phyloP scores from a whole-genome alignment of 2,888 invertebrate species.

The Cotesia congregata region DNA sequence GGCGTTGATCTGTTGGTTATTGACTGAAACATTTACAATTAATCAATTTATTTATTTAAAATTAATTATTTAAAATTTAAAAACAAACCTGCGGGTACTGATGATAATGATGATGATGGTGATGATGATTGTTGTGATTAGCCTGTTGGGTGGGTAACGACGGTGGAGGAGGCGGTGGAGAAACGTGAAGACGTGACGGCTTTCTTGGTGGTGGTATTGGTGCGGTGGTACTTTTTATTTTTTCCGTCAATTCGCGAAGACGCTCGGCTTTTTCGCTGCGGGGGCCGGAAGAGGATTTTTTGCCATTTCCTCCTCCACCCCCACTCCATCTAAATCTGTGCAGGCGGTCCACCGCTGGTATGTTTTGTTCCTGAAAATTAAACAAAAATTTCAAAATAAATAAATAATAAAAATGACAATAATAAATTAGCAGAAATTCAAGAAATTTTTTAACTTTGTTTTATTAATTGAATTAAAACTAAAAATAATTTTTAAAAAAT shows the following conservation, averaged over 20 bases:
- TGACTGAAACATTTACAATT: not conserved
- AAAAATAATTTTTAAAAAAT: too few relatives aligned
- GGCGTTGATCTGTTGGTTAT: conserved; percentile 52
- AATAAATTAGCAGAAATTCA: too few relatives aligned
- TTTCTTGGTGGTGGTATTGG: conserved; percentile 63
- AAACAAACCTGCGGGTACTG: not conserved
- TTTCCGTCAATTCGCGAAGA: conserved; percentile 83
- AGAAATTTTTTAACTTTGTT: too few relatives aligned
- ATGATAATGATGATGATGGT: conserved; percentile 22
- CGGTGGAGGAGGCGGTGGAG: conserved; percentile 61
- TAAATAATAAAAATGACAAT: not conserved
- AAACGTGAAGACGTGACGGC: conserved; percentile 64
- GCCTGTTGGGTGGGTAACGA: conserved; percentile 7
- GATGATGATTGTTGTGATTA: conserved; percentile 4
- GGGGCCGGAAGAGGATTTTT: conserved; percentile 66
- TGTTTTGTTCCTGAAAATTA: conserved; percentile 61
- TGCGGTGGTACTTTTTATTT: conserved; percentile 78
- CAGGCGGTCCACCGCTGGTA: conserved; percentile 86
- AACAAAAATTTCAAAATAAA: conserved; percentile 9
- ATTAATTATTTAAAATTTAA: too few relatives aligned
- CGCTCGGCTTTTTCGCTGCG: conserved; percentile 80
- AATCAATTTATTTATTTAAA: too few relatives aligned
- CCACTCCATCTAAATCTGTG: conserved; percentile 78
- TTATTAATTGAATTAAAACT: too few relatives aligned
- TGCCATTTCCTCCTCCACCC: conserved; percentile 64